phyloP scores from a whole-genome alignment of 1,140 invertebrate species.

The Papilio helenus region DNA sequence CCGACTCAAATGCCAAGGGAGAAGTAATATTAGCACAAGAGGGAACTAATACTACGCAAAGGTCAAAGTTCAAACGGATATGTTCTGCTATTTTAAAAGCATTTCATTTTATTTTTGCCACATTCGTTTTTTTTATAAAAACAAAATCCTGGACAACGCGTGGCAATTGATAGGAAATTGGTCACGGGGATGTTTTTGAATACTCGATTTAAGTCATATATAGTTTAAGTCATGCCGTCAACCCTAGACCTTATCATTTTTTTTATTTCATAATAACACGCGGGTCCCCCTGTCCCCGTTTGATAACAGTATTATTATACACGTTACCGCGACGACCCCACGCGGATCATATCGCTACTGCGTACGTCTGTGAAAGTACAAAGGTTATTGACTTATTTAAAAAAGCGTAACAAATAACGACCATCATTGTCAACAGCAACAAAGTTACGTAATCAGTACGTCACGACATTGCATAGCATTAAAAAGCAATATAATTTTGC shows the following conservation, averaged over 20 bases:
- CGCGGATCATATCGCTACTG: neutral
- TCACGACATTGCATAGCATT: neutral
- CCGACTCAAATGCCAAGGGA: constrained; percentile 6
- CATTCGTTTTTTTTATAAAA: neutral
- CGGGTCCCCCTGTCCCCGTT: neutral
- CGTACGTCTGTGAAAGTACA: neutral
- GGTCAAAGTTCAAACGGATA: constrained; percentile 3
- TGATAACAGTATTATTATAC: neutral
- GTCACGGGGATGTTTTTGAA: neutral
- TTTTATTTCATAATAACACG: neutral
- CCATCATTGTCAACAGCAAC: neutral
- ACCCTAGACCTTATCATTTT: neutral
- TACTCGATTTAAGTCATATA: neutral
- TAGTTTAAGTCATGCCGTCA: neutral
- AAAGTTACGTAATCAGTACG: constrained; percentile 2
- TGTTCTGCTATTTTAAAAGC: neutral
- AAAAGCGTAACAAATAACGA: neutral
- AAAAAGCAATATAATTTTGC: neutral
- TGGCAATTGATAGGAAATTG: neutral
- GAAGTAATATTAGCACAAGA: constrained; percentile 13
- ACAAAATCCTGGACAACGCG: neutral
- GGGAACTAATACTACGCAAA: neutral
- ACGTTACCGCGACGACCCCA: neutral
- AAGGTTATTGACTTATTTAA: constrained; percentile 19
- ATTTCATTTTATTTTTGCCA: neutral